These are phyloP conservation scores for Psammodynastes pulverulentus DNA, from an alignment of 2,113 vertebrate species.

Conservation along the genomic window DNA sequence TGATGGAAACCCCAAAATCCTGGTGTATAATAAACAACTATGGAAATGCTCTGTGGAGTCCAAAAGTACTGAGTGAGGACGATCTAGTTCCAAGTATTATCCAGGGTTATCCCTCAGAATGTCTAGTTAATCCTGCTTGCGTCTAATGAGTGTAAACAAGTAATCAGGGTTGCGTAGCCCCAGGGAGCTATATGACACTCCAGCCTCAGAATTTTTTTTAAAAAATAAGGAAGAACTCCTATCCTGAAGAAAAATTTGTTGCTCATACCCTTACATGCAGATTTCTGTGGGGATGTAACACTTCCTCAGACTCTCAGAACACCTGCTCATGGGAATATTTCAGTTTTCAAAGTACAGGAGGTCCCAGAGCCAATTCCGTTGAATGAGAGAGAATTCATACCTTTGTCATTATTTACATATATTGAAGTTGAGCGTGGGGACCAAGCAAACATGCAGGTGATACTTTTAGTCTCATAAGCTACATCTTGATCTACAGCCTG, in stretches of 20 bases:
- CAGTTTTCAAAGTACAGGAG: neutral
- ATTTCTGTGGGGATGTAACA: neutral
- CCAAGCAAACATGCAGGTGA: neutral
- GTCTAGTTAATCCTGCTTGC: neutral
- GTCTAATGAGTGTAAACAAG: neutral
- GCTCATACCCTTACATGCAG: neutral
- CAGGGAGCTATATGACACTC: neutral
- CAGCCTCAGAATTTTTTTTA: neutral
- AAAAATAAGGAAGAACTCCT: neutral
- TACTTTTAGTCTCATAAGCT: neutral
- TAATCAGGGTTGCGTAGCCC: neutral
- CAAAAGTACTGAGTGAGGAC: neutral
- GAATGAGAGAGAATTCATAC: neutral
- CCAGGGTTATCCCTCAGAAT: neutral
- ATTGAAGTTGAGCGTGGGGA: neutral
- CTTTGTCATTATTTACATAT: neutral
- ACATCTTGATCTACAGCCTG: neutral
- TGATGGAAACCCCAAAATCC: neutral
- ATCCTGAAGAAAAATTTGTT: neutral
- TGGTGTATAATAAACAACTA: neutral
- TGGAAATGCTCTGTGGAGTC: neutral
- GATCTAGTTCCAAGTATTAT: neutral
- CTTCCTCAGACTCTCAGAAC: neutral
- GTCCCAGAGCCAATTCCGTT: neutral
- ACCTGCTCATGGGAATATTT: neutral